Conservation (phyloP, 2,113 vertebrate genomes). For the Pholis gunnellus region DNA sequence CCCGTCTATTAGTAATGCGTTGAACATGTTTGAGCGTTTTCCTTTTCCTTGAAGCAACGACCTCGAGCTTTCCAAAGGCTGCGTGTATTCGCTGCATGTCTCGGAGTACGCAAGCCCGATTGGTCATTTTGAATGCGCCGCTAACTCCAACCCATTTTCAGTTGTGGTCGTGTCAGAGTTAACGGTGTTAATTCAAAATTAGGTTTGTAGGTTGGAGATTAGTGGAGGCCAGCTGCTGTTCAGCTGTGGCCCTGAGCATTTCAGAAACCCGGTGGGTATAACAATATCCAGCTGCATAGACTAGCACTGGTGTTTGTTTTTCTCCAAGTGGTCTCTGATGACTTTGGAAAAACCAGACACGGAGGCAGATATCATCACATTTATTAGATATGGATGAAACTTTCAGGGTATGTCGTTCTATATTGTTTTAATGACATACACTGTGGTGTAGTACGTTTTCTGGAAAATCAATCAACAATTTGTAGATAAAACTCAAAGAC, state of each 20-base stretch:
- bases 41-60: slow-evolving; percentile 7
- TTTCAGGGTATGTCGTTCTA: background rate
- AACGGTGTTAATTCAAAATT: slow-evolving; percentile 62
- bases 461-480: background rate
- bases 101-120: background rate
- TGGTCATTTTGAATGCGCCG: slow-evolving; percentile 20
- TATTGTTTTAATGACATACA: background rate
- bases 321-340: slow-evolving; percentile 2
- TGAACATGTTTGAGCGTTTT: slow-evolving; percentile 28
- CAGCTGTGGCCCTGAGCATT: slow-evolving; percentile 61
- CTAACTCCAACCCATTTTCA: slow-evolving; percentile 29
- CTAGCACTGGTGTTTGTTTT: slow-evolving; percentile 13
- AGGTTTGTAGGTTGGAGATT: slow-evolving; percentile 82
- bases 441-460: background rate
- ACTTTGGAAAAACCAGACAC: background rate
- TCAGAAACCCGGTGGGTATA: slow-evolving; percentile 55
- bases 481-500: background rate
- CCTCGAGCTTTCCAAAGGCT: slow-evolving; percentile 11
- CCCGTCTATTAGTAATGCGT: slow-evolving; percentile 26
- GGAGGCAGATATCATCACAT: slow-evolving; percentile 12
- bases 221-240: slow-evolving; percentile 74
- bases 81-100: background rate
- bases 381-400: background rate
- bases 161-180: slow-evolving; percentile 41
- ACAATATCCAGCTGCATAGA: slow-evolving; percentile 50